Conservation (phyloP, 1,140 invertebrate species). For the Aleiodes sp. region DNA sequence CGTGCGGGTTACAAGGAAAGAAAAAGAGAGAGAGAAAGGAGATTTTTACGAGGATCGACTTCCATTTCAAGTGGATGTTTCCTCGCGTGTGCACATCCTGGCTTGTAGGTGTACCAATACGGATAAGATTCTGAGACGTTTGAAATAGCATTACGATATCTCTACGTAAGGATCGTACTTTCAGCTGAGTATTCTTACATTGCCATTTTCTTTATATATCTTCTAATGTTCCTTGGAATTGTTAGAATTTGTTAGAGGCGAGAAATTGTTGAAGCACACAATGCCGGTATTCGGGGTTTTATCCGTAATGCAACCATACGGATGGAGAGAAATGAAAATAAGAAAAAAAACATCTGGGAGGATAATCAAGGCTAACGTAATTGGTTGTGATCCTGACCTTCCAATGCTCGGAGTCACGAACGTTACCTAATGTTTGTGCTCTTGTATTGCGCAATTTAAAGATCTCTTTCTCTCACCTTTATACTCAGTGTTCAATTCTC, state of each 20-base stretch:
- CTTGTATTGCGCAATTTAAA: conserved; percentile 20
- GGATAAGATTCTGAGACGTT: conserved; percentile 7
- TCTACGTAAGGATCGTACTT: background rate
- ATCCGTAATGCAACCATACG: too few species aligned
- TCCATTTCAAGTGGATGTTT: background rate
- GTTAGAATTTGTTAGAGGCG: too few species aligned
- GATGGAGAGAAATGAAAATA: too few species aligned
- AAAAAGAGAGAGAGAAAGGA: background rate
- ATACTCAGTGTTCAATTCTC: too few species aligned
- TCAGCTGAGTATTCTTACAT: background rate
- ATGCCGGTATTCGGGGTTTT: too few species aligned
- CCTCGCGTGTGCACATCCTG: background rate
- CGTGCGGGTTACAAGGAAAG: background rate
- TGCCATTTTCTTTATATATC: too few species aligned
- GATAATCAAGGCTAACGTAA: conserved; percentile 38
- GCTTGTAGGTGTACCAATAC: conserved; percentile 4
- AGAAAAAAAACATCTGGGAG: conserved; percentile 18
- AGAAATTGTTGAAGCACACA: too few species aligned
- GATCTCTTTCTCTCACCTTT: background rate
- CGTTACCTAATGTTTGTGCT: conserved; percentile 7
- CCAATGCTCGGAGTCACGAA: conserved; percentile 28
- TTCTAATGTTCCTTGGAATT: too few species aligned
- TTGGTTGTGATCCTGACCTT: conserved; percentile 33
- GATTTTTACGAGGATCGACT: too few species aligned
- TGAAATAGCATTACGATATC: background rate